A percentile compares a stretch with the other conserved stretches of the same genome.
phyloP scores from a whole-genome alignment of 2,113 vertebrate genomes.

The Halcyon malimbica region DNA sequence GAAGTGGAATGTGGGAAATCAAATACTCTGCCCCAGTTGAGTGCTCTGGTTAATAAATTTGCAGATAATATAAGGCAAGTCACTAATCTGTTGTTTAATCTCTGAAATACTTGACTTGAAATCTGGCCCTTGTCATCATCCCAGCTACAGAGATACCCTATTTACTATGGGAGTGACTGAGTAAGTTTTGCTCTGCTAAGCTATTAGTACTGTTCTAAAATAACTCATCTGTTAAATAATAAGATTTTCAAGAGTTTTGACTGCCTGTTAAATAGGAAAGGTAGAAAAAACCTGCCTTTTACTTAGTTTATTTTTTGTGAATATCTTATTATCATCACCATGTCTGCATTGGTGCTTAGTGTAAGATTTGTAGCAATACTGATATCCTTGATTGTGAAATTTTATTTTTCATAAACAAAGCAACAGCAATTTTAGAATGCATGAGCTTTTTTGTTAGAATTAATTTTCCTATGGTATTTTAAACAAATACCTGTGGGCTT shows the following conservation, averaged over 20 bases:
- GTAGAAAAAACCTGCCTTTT: not conserved
- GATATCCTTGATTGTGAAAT: not conserved
- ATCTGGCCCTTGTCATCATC: not conserved
- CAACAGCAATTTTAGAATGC: not conserved
- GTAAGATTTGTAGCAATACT: not conserved
- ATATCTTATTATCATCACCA: not conserved
- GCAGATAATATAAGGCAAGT: not conserved
- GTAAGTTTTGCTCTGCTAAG: not conserved
- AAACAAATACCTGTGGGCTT: not conserved
- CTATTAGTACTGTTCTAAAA: not conserved
- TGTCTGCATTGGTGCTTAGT: not conserved
- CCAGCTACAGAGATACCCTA: not conserved
- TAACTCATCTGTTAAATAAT: not conserved
- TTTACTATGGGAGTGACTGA: not conserved
- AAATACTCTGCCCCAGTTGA: not conserved
- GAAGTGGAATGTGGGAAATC: not conserved
- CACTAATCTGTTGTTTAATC: not conserved
- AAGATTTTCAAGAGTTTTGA: not conserved
- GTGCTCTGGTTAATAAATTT: conserved; percentile 8
- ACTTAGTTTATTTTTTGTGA: not conserved
- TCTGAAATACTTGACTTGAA: conserved; percentile 10
- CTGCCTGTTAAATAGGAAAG: not conserved
- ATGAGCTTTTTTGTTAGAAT: not conserved
- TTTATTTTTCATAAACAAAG: not conserved
- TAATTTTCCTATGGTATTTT: not conserved